These are phyloP conservation scores for Sorex maritimensis DNA, from an alignment of 2,797 vertebrate genomes.

Conservation along the genomic window DNA sequence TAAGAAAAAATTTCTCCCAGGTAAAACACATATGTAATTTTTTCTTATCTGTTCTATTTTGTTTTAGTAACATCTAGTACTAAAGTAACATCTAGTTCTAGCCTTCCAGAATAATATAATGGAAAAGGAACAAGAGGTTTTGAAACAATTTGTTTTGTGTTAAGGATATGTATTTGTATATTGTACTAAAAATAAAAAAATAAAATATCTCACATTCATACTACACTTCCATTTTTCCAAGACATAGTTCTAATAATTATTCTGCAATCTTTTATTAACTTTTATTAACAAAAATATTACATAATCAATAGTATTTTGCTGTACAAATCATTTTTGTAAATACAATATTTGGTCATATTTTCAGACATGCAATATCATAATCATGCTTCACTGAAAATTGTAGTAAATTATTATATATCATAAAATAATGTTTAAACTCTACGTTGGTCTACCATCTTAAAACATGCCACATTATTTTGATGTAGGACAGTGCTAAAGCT, in stretches of 20 bases:
- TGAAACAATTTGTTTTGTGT: not conserved
- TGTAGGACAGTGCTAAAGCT: not conserved
- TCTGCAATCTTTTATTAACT: no score
- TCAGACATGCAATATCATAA: not conserved
- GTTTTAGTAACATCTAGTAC: not conserved
- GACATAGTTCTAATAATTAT: no score
- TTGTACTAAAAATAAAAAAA: slow-evolving; percentile 17
- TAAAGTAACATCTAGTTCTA: not conserved
- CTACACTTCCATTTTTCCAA: no score
- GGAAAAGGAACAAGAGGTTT: not conserved
- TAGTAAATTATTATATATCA: not conserved
- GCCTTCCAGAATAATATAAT: not conserved
- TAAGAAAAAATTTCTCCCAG: not conserved
- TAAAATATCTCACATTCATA: not conserved
- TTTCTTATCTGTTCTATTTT: slow-evolving; percentile 15
- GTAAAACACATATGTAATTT: not conserved
- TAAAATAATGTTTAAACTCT: not conserved
- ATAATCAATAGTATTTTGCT: no score
- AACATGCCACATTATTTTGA: not conserved
- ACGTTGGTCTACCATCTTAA: not conserved
- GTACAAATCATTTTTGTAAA: no score
- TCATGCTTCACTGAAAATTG: not conserved
- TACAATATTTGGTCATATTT: not conserved
- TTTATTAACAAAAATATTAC: no score
- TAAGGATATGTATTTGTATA: not conserved